Evolutionary conservation across 2,113 vertebrate genomes (phyloP).

Genomic region (Gallinago jamesoni): DNA sequence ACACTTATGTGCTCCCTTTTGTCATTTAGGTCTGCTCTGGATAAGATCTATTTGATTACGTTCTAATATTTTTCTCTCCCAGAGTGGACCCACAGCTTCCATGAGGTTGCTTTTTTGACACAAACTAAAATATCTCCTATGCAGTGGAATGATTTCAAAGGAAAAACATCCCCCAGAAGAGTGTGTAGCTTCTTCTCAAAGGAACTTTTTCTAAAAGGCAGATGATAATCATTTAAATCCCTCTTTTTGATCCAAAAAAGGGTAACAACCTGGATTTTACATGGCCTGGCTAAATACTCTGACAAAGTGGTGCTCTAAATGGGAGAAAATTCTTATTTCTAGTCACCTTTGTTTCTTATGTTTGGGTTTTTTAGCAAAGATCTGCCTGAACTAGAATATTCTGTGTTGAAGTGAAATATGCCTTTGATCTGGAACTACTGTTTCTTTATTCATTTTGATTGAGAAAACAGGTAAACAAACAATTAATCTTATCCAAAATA

Average conservation of each 20-base stretch:
- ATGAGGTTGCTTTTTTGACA: not conserved
- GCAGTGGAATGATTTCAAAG: not conserved
- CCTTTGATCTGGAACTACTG: not conserved
- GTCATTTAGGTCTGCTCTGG: not conserved
- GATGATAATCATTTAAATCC: not conserved
- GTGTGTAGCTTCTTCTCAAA: not conserved
- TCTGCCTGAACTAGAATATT: not conserved
- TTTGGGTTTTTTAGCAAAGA: not conserved
- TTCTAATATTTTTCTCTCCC: not conserved
- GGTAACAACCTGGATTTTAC: not conserved
- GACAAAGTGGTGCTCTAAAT: not conserved
- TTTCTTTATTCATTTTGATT: not conserved
- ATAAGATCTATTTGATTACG: not conserved
- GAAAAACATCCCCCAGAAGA: not conserved
- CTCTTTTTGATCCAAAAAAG: not conserved
- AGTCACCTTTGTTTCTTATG: not conserved
- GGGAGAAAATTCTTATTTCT: not conserved
- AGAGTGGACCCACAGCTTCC: not conserved
- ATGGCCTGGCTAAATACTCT: not conserved
- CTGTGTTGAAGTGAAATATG: not conserved
- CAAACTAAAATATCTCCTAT: not conserved
- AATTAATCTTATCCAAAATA: not conserved
- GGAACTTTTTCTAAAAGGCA: not conserved
- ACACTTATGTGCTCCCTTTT: not conserved
- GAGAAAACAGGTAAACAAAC: not conserved